Base-by-base conservation (phyloP, 2,113 vertebrate genomes). In the Rhadina sibilatrix region DNA sequence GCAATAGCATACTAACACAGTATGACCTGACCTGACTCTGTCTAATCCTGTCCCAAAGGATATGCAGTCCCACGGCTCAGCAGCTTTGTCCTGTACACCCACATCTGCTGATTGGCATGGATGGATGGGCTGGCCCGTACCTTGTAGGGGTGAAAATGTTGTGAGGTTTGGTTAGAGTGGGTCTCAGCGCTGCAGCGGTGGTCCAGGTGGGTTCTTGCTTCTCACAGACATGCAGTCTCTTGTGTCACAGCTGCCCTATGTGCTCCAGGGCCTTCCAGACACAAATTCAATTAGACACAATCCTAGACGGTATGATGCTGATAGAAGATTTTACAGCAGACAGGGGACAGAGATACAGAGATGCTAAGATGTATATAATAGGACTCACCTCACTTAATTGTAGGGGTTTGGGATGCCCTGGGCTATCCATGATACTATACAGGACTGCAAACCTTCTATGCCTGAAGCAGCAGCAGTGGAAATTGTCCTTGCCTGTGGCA, bases 1-100 rank as follows among this genome's bases (percentile, higher is more conserved):
- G 52, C 65, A 61, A 3, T 47, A 44, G 47, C 22, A 2, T 9
- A 11, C 28, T 27, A 24, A 52, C 23, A 47, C 1, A 33, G n/a
- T n/a, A n/a, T n/a, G n/a, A n/a, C 27, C 27, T 37, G 20, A 19
- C 20, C 66, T 6, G 3, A 15, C n/a, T 59, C 53, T 21, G 1
- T 42, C 44, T 44, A 4, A n/a, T 40, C 7, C 3, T 1, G 0
- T 75, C 22, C 31, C 0, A 0, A 10, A 3, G 64, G 46, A 33
- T 35, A 37, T 1, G 2, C 33, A 25, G 46, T 31, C 35, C 31
- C 13, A 1, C 7, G 3, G 50, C 50, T 44, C 24, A 44, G 37
- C 33, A 24, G 38, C 72, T 79, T 65, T 64, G 25, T 13, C 35
- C 47, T 64, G 8, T 23, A 13, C 20, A 4, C 17, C 17, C 20